Conservation (phyloP, 2,888 invertebrate species). For the Machimus atricapillus region DNA sequence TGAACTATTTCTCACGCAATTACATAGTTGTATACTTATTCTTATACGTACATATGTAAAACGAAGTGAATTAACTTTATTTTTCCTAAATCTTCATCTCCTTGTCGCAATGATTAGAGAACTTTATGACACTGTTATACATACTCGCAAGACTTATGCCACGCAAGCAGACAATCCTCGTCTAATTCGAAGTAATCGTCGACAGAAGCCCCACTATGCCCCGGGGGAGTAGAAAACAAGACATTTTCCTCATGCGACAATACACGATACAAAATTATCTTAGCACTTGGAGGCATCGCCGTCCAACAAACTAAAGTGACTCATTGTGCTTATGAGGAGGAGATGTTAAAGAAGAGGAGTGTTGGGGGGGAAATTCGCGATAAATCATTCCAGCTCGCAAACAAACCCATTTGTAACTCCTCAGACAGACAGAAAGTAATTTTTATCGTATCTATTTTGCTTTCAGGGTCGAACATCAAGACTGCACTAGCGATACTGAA, state of each 20-base stretch:
- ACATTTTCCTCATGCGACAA: background rate
- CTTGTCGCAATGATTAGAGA: background rate
- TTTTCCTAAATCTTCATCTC: background rate
- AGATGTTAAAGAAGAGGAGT: background rate
- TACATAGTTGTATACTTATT: background rate
- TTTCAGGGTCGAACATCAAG: slow-evolving; percentile 80
- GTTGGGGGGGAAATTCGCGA: background rate
- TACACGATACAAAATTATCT: background rate
- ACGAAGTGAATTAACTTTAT: background rate
- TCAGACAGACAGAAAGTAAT: background rate
- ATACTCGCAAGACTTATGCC: background rate
- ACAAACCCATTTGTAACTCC: background rate
- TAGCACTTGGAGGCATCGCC: background rate
- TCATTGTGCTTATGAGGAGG: background rate
- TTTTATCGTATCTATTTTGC: slow-evolving; percentile 40
- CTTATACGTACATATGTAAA: background rate
- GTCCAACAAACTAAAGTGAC: background rate
- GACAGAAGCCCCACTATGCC: background rate
- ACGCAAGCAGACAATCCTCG: background rate
- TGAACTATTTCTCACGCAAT: background rate
- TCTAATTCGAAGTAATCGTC: background rate
- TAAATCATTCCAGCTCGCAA: background rate
- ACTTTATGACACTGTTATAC: background rate
- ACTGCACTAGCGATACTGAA: slow-evolving; percentile 82
- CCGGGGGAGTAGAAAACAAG: background rate